These are phyloP conservation scores for Scrobipalpa costella DNA, from an alignment of 2,888 invertebrate species.

Conservation along the genomic window DNA sequence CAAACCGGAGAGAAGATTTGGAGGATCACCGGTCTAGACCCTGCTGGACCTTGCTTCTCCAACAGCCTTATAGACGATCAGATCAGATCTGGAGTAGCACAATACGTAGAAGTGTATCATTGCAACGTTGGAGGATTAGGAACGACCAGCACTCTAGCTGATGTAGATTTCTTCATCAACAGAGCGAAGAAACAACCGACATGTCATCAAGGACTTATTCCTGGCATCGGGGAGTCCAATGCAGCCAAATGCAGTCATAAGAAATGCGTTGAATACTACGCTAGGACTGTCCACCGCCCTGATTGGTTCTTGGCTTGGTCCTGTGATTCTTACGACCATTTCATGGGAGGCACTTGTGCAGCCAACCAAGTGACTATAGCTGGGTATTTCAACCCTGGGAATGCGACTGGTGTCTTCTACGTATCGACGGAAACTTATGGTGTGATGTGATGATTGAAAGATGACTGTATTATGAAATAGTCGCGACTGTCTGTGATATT, in stretches of 20 bases:
- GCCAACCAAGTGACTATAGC: slow-evolving; percentile 64
- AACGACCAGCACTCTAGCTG: slow-evolving; percentile 74
- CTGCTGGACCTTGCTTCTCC: slow-evolving; percentile 74
- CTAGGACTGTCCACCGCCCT: slow-evolving; percentile 58
- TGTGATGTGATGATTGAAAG: slow-evolving; percentile 1
- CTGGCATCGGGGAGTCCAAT: slow-evolving; percentile 63
- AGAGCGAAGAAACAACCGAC: slow-evolving; percentile 80
- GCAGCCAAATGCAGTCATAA: slow-evolving; percentile 72
- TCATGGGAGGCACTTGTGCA: slow-evolving; percentile 59
- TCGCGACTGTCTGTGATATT: slow-evolving; percentile 10
- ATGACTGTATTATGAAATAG: background rate
- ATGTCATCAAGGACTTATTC: slow-evolving; percentile 48
- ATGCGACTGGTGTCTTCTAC: slow-evolving; percentile 69
- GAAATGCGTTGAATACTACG: slow-evolving; percentile 64
- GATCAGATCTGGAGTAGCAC: slow-evolving; percentile 77
- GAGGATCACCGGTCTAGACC: slow-evolving; percentile 68
- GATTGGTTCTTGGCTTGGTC: slow-evolving; percentile 63
- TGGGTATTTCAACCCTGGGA: slow-evolving; percentile 70
- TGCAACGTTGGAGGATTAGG: slow-evolving; percentile 81
- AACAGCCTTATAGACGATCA: slow-evolving; percentile 67
- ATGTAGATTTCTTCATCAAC: slow-evolving; percentile 82
- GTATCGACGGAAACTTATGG: slow-evolving; percentile 52
- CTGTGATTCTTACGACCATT: slow-evolving; percentile 62
- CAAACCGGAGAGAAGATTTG: slow-evolving; percentile 55
- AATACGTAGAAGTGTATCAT: slow-evolving; percentile 82